phyloP scores from a whole-genome alignment of 2,113 vertebrate species.

The Oreochromis tanganicae region DNA sequence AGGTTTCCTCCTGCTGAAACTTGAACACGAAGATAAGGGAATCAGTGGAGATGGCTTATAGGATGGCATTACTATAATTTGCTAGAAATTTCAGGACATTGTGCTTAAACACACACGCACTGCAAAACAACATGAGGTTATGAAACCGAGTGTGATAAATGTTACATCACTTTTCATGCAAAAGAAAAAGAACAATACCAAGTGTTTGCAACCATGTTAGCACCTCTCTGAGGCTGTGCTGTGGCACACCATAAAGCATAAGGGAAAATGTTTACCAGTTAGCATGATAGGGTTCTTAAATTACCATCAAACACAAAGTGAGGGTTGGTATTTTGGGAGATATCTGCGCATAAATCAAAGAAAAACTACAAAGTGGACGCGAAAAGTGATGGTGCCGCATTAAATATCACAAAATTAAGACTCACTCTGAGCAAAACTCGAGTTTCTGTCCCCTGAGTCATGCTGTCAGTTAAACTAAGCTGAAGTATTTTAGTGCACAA shows the following conservation, averaged over 20 bases:
- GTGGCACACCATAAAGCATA: neutral
- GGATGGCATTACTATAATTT: neutral
- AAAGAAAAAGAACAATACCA: neutral
- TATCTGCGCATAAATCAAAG: neutral
- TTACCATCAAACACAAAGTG: neutral
- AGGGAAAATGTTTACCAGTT: neutral
- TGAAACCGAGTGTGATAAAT: neutral
- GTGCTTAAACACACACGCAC: neutral
- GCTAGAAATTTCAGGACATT: neutral
- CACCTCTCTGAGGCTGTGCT: neutral
- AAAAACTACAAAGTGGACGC: neutral
- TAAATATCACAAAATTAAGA: neutral
- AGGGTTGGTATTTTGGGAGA: neutral
- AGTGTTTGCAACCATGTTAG: neutral
- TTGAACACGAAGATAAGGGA: constrained; percentile 7
- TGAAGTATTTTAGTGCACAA: neutral
- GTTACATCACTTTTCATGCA: neutral
- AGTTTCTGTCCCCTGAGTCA: neutral
- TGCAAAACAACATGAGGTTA: neutral
- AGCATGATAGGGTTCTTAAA: neutral
- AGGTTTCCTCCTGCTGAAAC: neutral
- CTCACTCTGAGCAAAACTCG: neutral
- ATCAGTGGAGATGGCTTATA: neutral
- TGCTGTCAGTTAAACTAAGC: neutral
- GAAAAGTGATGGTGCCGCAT: neutral